Base-by-base conservation (phyloP, 2,113 vertebrate genomes). In the Vimba vimba region DNA sequence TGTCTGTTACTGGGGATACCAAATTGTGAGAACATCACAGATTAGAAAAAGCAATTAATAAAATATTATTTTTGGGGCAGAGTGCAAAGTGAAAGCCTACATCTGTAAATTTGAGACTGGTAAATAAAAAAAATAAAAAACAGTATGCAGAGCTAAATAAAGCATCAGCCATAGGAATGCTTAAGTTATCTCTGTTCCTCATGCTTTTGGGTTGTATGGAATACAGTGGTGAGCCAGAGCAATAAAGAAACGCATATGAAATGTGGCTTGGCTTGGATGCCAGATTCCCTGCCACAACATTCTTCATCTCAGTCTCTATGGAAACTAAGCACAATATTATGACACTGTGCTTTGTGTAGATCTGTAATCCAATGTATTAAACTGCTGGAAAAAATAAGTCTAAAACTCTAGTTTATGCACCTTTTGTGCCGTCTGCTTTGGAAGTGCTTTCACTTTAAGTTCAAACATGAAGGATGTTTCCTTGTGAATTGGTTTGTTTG, bases 251-350 rank as follows among this genome's bases (percentile, higher is more conserved):
- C 78, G 30, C 86, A 87, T 86, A 85, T 85, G 79, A 87, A 89
- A 87, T 89, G 90, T 73, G 86, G 85, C 78, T 87, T 89, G 90
- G 88, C 86, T 77, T 36, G 83, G 73, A 86, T 83, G 80, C 86
- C 79, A 66, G 52, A 77, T 79, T 85, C 85, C 57, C 79, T 84
- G 89, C 91, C 89, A 90, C 89, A 86, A 68, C 83, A 87, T 88
- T 90, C 83, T 85, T 79, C 87, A 87, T 87, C 86, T 79, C 86
- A 43, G 91, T 93, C 87, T 76, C 93, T 88, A 93, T 93, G 89
- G 91, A 88, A 86, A 87, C 91, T 13, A 74, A 77, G 85, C 91
- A 93, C 87, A 93, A 93, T 93, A 93, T 93, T 93, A 91, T 93
- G 93, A 88, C 89, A 85, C 80, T 87, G 64, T 88, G 86, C 83